Evolutionary conservation across 2,888 invertebrate species (phyloP), one percentile per base, ranked within the genome.

Genomic region (Corythucha ciliata): DNA sequence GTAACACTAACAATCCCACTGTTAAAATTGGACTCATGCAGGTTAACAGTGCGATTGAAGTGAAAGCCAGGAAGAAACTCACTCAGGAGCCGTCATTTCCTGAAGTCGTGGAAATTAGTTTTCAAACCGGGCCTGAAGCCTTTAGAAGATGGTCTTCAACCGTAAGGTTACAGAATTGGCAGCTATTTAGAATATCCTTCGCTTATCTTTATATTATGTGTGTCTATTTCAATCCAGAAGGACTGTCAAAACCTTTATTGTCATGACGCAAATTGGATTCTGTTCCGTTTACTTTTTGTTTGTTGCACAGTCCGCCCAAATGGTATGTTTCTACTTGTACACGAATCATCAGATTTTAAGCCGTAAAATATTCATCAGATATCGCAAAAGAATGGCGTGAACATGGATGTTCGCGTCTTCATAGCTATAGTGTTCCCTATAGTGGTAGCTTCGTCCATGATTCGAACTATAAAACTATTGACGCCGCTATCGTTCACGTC

Each of bases 221-320:
- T n/a, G n/a, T n/a, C n/a, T 18, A 4, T 14, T 79, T 64, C 76
- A 85, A 70, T 69, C 25, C 63, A 70, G 80, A 70, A 74, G 72
- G 26, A 60, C 56, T 51, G 87, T 94, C 55, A 90, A 93, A 69
- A 64, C 78, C 12, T 93, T 93, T 71, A 78, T 97, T 48, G 87
- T 91, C 68, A 74, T 93, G 52, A 96, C 96, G n/a, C 97, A 97
- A 71, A 74, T 97, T 55, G 97, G 97, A 54, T 96, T 97, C 72
- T 97, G 97, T 69, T 94, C 93, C 68, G 88, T 96, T 24, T 97
- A 97, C 70, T 86, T 94, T 63, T 87, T 96, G 16, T 96, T 96
- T 68, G 86, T 96, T 59, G 83, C 92, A 10, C 80, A 81, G 56
- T 93, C 90, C 67, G 67, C 89, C 55, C 76, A 84, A 69, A 78